Evolutionary conservation across 1,140 invertebrate species (phyloP).

Genomic region (Lepidurus packardi): DNA sequence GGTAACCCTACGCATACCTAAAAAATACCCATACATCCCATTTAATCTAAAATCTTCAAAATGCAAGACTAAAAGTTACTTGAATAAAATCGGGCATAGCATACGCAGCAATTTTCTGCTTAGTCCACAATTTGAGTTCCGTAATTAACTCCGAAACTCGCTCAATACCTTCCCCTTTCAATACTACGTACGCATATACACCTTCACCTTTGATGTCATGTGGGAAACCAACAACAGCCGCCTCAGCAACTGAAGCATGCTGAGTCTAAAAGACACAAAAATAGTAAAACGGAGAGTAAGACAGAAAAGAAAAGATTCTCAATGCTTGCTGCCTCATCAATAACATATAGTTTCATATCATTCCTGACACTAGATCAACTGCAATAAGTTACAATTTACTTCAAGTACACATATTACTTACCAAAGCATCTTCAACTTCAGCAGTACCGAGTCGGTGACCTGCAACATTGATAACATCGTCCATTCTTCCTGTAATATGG

Average conservation of each 20-base stretch:
- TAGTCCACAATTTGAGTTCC: conserved; percentile 75
- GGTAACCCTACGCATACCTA: conserved; percentile 73
- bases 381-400: neutral
- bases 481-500: conserved; percentile 94
- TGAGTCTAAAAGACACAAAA: conserved; percentile 27
- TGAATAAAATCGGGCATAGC: conserved; percentile 93
- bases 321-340: neutral
- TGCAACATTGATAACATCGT: conserved; percentile 97
- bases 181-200: conserved; percentile 91
- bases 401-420: conserved; percentile 29
- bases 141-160: conserved; percentile 52
- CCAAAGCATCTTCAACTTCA: conserved; percentile 52
- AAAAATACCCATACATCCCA: conserved; percentile 22
- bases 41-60: conserved; percentile 34
- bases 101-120: conserved; percentile 90
- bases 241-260: conserved; percentile 68
- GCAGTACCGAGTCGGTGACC: conserved; percentile 96
- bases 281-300: neutral
- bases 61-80: conserved; percentile 36
- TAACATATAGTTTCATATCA: neutral
- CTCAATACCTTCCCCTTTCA: conserved; percentile 49
- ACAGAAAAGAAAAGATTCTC: neutral
- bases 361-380: neutral
- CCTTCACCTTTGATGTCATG: conserved; percentile 93
- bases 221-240: conserved; percentile 88